Evolutionary conservation across 2,113 vertebrate genomes (phyloP), one percentile per base, ranked within the genome.

Genomic region (Malaclemys terrapin): DNA sequence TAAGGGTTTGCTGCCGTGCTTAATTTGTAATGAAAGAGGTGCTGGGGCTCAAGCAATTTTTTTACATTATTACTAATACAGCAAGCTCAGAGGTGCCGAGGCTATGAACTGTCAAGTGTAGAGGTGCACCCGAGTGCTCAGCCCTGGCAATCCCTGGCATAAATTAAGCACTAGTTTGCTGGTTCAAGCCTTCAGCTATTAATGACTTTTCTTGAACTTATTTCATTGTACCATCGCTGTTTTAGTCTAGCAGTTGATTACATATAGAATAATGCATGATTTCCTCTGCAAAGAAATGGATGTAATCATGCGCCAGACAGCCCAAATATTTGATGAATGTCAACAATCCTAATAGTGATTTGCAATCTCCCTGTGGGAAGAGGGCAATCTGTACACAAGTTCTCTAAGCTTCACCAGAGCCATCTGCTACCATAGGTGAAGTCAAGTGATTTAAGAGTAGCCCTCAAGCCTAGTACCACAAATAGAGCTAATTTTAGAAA

Each of bases 241-340:
- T 96, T 96, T 97, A 97, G 96, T 93, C 89, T 94, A 96, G 93
- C 80, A 82, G 45, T 94, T 97, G 81, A 91, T 93, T 95, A 79
- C 47, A 82, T 93, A 85, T 84, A 90, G 94, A 97, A 97, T 96
- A 96, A 97, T 88, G 45, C 84, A 93, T 94, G 89, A 96, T 93
- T 88, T 35, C 62, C 91, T 89, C 83, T 82, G 82, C 95, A 87
- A 80, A 53, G 20, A 89, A 82, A 97, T 38, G 88, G 85, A 97
- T 96, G 81, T 83, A 91, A 86, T 93, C 72, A 79, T 84, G 93
- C 96, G 54, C 89, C 88, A 95, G 94, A 90, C 86, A 95, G 88
- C 85, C 84, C 52, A 94, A 82, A 59, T 72, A 86, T 82, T 81
- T 82, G 5, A 86, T 92, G 96, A 98, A 93, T 92, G 80, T 25